A percentile compares a stretch with the other conserved stretches of the same genome.
These are phyloP conservation scores for Linyphia triangularis DNA, from an alignment of 2,888 invertebrate genomes.

Conservation along the genomic window DNA sequence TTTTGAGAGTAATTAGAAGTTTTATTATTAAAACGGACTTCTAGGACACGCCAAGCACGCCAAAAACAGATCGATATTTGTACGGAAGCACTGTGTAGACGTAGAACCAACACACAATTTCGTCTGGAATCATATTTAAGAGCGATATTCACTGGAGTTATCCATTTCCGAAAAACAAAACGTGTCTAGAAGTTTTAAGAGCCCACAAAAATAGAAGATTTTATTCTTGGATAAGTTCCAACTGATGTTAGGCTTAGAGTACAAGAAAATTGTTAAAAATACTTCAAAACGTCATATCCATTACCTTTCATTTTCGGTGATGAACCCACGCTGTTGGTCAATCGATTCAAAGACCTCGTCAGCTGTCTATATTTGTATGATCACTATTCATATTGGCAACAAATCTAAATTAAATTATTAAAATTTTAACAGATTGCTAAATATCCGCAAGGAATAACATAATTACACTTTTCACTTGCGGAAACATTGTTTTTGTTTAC, in stretches of 20 bases:
- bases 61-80: constrained; percentile 39
- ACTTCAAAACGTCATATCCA: constrained; percentile 43
- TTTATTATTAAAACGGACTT: not conserved
- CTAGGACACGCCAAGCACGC: not conserved
- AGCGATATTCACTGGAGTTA: not conserved
- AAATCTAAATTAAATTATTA: no score
- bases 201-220: constrained; percentile 44
- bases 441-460: constrained; percentile 11
- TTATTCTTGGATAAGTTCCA: constrained; percentile 51
- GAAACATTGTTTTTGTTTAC: constrained; percentile 34
- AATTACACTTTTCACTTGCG: not conserved
- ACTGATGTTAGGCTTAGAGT: constrained; percentile 54
- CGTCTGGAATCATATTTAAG: not conserved
- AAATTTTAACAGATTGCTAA: constrained; percentile 19
- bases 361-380: not conserved
- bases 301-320: constrained; percentile 52
- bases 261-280: constrained; percentile 44
- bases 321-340: not conserved
- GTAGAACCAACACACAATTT: not conserved
- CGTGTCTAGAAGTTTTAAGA: constrained; percentile 5
- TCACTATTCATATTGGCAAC: no score
- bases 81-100: constrained; percentile 11
- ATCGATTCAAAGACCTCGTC: not conserved
- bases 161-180: not conserved
- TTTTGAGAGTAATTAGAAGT: not conserved